These are phyloP conservation scores for Drosophila planitibia DNA, from an alignment of 2,888 invertebrate species.

Conservation along the genomic window DNA sequence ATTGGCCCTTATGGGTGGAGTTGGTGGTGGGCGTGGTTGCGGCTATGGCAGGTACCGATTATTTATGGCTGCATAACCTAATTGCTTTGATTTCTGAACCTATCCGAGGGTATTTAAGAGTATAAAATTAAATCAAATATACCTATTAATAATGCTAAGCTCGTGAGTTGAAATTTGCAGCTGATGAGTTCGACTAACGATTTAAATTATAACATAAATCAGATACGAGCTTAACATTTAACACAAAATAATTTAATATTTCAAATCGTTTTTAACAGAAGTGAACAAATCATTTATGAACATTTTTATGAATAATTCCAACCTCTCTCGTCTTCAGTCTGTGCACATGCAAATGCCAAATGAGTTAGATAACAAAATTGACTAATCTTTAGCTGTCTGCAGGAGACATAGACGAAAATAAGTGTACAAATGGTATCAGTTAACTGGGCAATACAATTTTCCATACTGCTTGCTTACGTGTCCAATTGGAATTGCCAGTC, in stretches of 20 bases:
- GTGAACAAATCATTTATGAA: not conserved
- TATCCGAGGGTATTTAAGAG: slow-evolving; percentile 14
- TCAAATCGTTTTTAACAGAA: not conserved
- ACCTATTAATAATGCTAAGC: slow-evolving; percentile 18
- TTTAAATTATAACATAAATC: not conserved
- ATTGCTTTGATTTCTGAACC: slow-evolving; percentile 56
- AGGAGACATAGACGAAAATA: slow-evolving; percentile 24
- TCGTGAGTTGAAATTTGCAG: not conserved
- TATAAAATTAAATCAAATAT: slow-evolving; percentile 25
- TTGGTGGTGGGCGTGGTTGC: slow-evolving; percentile 19
- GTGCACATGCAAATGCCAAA: slow-evolving; percentile 35
- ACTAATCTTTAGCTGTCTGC: slow-evolving; percentile 32
- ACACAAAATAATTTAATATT: not conserved
- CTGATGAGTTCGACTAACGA: not conserved
- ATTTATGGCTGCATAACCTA: slow-evolving; percentile 51
- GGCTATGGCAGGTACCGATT: slow-evolving; percentile 28
- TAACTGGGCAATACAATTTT: slow-evolving; percentile 19
- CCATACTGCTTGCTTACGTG: not conserved
- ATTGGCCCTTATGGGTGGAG: slow-evolving; percentile 1
- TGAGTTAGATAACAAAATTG: slow-evolving; percentile 54
- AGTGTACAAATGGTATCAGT: slow-evolving; percentile 21
- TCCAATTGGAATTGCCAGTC: slow-evolving; percentile 27
- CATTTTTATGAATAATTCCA: not conserved
- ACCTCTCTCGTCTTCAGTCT: not conserved
- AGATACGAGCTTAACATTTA: not conserved